Percentiles rank a stretch among this genome's conserved stretches.
Conservation (phyloP, 2,113 vertebrate genomes). For the Limanda limanda region DNA sequence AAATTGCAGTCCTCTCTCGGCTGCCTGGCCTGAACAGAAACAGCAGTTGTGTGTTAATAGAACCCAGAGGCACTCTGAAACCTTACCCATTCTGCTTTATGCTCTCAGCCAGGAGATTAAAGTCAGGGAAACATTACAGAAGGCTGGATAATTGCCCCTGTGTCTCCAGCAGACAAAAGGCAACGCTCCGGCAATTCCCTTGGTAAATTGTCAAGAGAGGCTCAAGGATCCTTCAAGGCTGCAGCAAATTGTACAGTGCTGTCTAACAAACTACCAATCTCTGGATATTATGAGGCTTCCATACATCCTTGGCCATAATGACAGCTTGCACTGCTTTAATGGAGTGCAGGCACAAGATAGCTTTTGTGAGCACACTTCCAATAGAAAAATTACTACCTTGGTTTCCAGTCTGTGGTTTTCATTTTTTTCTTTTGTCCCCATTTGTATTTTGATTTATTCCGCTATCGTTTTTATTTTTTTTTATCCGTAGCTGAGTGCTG, state of each 20-base stretch:
- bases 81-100: constrained; percentile 82
- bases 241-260: constrained; percentile 84
- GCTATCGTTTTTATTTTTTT: constrained; percentile 65
- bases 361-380: constrained; percentile 75
- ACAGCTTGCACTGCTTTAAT: constrained; percentile 79
- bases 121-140: constrained; percentile 85
- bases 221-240: constrained; percentile 82
- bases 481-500: constrained; percentile 45
- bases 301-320: constrained; percentile 78
- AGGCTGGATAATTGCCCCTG: constrained; percentile 84
- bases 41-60: constrained; percentile 84
- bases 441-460: constrained; percentile 77
- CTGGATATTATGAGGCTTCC: constrained; percentile 83
- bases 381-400: constrained; percentile 74
- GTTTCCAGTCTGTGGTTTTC: constrained; percentile 55
- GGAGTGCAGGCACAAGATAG: constrained; percentile 77
- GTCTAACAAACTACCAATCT: constrained; percentile 86
- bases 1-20: constrained; percentile 73
- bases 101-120: constrained; percentile 84
- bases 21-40: constrained; percentile 77
- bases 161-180: constrained; percentile 82
- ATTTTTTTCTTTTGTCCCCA: constrained; percentile 54
- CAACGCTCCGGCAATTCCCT: constrained; percentile 83
- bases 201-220: constrained; percentile 76
- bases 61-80: constrained; percentile 85